phyloP scores from a whole-genome alignment of 2,797 vertebrate genomes.

The Astyanax mexicanus region DNA sequence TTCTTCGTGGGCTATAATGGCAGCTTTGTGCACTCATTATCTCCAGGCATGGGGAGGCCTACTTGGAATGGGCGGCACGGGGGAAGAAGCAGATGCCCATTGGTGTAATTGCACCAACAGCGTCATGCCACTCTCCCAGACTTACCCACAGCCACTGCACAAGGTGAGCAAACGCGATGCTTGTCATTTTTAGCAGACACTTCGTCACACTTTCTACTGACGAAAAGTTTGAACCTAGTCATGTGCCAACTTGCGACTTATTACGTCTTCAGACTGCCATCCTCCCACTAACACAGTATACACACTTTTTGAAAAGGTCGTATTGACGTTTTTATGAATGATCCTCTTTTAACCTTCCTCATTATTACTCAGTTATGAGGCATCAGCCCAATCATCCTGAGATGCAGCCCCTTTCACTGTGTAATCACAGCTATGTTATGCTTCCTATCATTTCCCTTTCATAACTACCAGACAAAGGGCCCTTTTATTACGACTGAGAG shows the following conservation, averaged over 20 bases:
- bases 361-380: constrained; percentile 24
- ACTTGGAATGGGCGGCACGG: constrained; percentile 76
- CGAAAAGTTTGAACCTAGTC: background rate
- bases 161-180: constrained; percentile 21
- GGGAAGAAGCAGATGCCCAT: constrained; percentile 70
- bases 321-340: constrained; percentile 2
- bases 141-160: constrained; percentile 31
- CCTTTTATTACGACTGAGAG: constrained; percentile 38
- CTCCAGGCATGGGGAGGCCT: constrained; percentile 65
- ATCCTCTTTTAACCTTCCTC: constrained; percentile 3
- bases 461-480: constrained; percentile 45
- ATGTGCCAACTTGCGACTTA: background rate
- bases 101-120: constrained; percentile 59
- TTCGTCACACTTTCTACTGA: background rate
- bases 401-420: constrained; percentile 49
- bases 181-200: background rate
- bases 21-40: constrained; percentile 77
- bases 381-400: constrained; percentile 44
- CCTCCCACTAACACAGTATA: too few relatives aligned
- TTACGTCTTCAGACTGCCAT: background rate
- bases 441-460: background rate
- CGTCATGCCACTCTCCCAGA: constrained; percentile 40
- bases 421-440: constrained; percentile 33
- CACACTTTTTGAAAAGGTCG: background rate
- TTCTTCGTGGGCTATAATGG: constrained; percentile 70